These are phyloP conservation scores for Pollicipes pollicipes DNA, from an alignment of 1,140 invertebrate species.

Conservation along the genomic window DNA sequence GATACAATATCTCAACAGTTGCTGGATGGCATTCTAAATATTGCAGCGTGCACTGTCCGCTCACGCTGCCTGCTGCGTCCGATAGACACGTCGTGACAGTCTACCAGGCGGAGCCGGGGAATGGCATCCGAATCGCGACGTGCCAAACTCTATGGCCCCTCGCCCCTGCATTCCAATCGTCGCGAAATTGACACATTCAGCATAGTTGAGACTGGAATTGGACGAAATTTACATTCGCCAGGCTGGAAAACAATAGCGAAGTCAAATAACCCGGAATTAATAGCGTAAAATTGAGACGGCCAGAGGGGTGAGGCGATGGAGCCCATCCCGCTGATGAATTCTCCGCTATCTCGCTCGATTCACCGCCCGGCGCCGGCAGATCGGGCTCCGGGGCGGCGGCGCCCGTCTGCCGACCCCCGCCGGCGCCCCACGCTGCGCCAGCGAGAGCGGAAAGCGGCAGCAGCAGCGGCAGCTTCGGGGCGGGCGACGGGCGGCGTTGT, in stretches of 20 bases:
- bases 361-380: no score
- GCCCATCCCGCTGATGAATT: no score
- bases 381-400: no score
- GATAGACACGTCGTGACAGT: not conserved
- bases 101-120: not conserved
- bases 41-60: no score
- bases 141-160: not conserved
- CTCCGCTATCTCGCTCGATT: no score
- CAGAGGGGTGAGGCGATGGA: not conserved
- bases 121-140: not conserved
- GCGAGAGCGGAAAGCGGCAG: no score
- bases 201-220: not conserved
- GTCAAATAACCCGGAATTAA: not conserved
- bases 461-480: no score
- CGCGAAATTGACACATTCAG: not conserved
- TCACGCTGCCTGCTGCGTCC: not conserved
- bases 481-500: no score
- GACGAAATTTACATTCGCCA: not conserved
- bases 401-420: no score
- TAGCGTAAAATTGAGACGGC: not conserved
- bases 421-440: no score
- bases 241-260: not conserved
- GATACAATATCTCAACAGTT: no score
- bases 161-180: not conserved
- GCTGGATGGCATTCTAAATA: no score